Evolutionary conservation across 1,140 invertebrate species (phyloP).

Genomic region (Oppia nitens): DNA sequence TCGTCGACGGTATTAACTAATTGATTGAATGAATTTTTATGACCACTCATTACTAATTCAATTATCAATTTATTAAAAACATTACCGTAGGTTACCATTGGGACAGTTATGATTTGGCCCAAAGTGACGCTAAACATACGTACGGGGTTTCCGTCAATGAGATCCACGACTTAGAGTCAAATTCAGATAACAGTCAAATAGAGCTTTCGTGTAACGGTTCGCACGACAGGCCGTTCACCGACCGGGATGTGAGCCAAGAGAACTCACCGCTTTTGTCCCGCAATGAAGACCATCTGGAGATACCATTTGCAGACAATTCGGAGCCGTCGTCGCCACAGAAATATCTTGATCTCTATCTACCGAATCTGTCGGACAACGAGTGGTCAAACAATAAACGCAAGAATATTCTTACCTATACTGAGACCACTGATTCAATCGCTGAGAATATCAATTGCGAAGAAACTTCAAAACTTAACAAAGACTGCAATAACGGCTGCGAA

Average conservation of each 20-base stretch:
- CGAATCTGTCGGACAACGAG: not conserved
- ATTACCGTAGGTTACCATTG: conserved; percentile 60
- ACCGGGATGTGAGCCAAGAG: no score
- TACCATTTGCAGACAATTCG: not conserved
- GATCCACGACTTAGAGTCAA: conserved; percentile 73
- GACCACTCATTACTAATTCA: not conserved
- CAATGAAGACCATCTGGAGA: not conserved
- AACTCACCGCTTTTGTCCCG: not conserved
- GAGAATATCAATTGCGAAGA: not conserved
- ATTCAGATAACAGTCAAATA: conserved; percentile 29
- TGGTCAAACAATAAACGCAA: not conserved
- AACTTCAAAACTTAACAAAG: not conserved
- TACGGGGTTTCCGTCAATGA: conserved; percentile 73
- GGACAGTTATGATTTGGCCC: conserved; percentile 89
- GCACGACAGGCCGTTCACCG: not conserved
- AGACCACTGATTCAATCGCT: not conserved
- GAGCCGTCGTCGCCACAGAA: not conserved
- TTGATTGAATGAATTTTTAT: not conserved
- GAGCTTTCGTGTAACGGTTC: conserved; percentile 3
- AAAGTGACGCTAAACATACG: conserved; percentile 44
- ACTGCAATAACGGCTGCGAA: not conserved
- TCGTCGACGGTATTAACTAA: not conserved
- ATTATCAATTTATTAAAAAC: not conserved
- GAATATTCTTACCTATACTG: not conserved
- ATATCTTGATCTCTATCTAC: not conserved